Evolutionary conservation across 2,888 invertebrate genomes (phyloP).

Genomic region (Thelaira solivaga): DNA sequence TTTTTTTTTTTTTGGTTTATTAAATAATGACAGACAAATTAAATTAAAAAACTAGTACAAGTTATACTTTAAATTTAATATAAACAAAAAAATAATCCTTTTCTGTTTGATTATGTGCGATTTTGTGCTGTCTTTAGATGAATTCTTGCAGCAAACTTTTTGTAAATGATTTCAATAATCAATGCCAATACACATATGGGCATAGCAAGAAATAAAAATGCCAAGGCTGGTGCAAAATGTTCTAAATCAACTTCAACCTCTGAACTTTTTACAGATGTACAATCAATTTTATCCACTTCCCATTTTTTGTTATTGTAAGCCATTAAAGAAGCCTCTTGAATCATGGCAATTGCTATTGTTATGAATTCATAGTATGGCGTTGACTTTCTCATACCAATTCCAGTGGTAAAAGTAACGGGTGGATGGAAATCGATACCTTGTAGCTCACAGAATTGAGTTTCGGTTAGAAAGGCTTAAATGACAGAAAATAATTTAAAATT

Average conservation of each 20-base stretch:
- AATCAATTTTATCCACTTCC: constrained; percentile 70
- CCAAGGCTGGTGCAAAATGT: constrained; percentile 73
- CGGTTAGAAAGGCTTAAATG: constrained; percentile 65
- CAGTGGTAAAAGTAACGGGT: constrained; percentile 61
- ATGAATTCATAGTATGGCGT: constrained; percentile 71
- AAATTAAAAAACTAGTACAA: too few relatives aligned
- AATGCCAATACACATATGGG: constrained; percentile 65
- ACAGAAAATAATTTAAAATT: not conserved
- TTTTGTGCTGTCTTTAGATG: too few relatives aligned
- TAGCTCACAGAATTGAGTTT: constrained; percentile 70
- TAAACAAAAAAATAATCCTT: too few relatives aligned
- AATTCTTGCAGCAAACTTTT: not conserved
- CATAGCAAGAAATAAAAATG: constrained; percentile 68
- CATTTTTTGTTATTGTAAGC: constrained; percentile 69
- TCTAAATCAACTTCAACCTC: constrained; percentile 72
- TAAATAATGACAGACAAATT: too few relatives aligned
- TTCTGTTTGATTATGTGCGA: too few relatives aligned
- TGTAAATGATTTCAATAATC: constrained; percentile 64
- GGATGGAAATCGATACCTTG: constrained; percentile 71
- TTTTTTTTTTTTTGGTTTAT: too few relatives aligned
- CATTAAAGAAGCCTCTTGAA: constrained; percentile 68
- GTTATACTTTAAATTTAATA: too few relatives aligned
- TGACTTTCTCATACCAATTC: constrained; percentile 62
- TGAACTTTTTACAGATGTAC: constrained; percentile 65
- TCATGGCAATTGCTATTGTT: constrained; percentile 66